Percentiles rank a stretch among this genome's conserved stretches.
These are phyloP conservation scores for Macrocentrus cingulum DNA, from an alignment of 1,140 invertebrate genomes.

Conservation along the genomic window DNA sequence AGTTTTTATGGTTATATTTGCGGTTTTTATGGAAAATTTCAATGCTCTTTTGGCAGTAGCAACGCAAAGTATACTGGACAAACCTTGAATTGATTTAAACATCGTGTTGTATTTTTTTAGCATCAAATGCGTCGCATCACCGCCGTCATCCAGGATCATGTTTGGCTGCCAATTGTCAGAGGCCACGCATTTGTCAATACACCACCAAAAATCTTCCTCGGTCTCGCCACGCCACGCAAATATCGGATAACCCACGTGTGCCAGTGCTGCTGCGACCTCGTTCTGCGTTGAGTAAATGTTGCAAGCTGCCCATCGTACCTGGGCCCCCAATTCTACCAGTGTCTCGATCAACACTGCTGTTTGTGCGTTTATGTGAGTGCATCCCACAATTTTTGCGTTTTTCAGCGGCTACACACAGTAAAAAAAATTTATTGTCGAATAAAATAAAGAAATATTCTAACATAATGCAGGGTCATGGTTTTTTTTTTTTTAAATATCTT, in stretches of 20 bases:
- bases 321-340: constrained; percentile 83
- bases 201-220: constrained; percentile 99
- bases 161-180: constrained; percentile 96
- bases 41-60: no score
- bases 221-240: constrained; percentile 96
- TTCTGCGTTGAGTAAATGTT: constrained; percentile 99
- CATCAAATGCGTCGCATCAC: constrained; percentile 96
- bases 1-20: constrained; percentile 4
- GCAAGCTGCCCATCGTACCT: constrained; percentile 93
- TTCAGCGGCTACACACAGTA: constrained; percentile 87
- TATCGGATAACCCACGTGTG: constrained; percentile 84
- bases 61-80: no score
- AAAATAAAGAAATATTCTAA: background rate
- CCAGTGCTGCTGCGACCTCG: constrained; percentile 95
- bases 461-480: no score
- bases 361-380: constrained; percentile 97
- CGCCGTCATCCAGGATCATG: constrained; percentile 97
- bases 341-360: constrained; percentile 97
- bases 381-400: constrained; percentile 95
- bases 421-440: no score
- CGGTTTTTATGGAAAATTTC: no score
- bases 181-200: constrained; percentile 91
- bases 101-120: constrained; percentile 94
- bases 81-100: constrained; percentile 94
- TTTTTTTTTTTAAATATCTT: no score